Evolutionary conservation across 2,113 vertebrate species (phyloP).

Genomic region (Prietella phreatophila): DNA sequence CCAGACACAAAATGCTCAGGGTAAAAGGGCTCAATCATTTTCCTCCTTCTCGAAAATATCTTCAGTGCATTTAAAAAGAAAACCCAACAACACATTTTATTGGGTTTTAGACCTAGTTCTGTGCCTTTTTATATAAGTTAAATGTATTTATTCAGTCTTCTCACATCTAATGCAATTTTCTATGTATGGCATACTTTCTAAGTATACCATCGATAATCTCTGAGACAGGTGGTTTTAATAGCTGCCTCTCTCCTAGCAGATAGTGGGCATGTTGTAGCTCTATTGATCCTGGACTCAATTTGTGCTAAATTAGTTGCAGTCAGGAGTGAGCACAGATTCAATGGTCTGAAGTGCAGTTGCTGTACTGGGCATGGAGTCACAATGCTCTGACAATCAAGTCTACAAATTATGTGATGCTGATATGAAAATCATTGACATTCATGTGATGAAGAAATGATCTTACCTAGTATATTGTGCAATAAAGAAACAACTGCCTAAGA

Average conservation of each 20-base stretch:
- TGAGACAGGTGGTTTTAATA: constrained; percentile 33
- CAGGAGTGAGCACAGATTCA: constrained; percentile 52
- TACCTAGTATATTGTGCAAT: constrained; percentile 8
- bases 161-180: constrained; percentile 21
- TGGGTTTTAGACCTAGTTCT: background rate
- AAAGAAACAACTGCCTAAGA: background rate
- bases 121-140: constrained; percentile 7
- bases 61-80: background rate
- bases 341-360: constrained; percentile 55
- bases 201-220: constrained; percentile 15
- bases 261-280: constrained; percentile 59
- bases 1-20: background rate
- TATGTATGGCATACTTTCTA: background rate
- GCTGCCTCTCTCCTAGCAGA: constrained; percentile 38
- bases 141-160: constrained; percentile 45
- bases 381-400: constrained; percentile 29
- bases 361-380: constrained; percentile 47
- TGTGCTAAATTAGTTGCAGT: constrained; percentile 62
- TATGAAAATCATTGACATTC: background rate
- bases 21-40: background rate
- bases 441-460: constrained; percentile 47
- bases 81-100: background rate
- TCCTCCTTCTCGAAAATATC: background rate
- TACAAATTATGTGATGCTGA: constrained; percentile 42
- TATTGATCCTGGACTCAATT: constrained; percentile 67